Percentiles rank a stretch among this genome's conserved stretches.
phyloP scores from a whole-genome alignment of 2,113 vertebrate genomes.

The Channa maculata region DNA sequence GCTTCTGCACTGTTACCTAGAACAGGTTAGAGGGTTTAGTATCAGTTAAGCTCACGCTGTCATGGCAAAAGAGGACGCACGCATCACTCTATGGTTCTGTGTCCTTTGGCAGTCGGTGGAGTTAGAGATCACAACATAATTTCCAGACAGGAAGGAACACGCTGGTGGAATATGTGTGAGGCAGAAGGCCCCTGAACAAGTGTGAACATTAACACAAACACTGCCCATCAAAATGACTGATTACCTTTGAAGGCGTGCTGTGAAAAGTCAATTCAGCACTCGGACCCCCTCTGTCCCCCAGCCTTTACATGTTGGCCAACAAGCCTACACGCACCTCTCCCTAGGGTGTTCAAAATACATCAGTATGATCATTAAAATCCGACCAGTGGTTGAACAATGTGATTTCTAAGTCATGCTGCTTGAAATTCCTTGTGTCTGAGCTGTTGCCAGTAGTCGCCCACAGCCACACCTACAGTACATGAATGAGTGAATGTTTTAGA shows the following conservation, averaged over 20 bases:
- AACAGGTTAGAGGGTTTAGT: conserved; percentile 53
- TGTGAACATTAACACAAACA: conserved; percentile 74
- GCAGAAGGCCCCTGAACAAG: conserved; percentile 67
- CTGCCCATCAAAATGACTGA: conserved; percentile 84
- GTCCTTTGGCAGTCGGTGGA: conserved; percentile 48
- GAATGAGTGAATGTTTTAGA: conserved; percentile 33
- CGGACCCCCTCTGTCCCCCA: conserved; percentile 56
- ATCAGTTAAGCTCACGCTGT: conserved; percentile 39
- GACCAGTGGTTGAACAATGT: conserved; percentile 59
- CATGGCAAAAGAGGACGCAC: conserved; percentile 46
- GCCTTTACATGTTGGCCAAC: conserved; percentile 52
- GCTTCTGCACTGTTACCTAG: conserved; percentile 32
- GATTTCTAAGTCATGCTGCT: conserved; percentile 54
- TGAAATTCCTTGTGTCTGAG: conserved; percentile 41
- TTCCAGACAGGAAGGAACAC: conserved; percentile 74
- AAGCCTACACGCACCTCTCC: conserved; percentile 55
- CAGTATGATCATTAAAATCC: conserved; percentile 77
- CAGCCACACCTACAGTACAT: conserved; percentile 25
- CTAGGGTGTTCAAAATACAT: conserved; percentile 71
- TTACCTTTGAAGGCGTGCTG: conserved; percentile 73
- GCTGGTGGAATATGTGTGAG: conserved; percentile 55
- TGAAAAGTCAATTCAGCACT: conserved; percentile 80
- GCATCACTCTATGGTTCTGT: conserved; percentile 39
- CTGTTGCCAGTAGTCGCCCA: conserved; percentile 58
- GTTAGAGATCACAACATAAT: conserved; percentile 73